Percentiles rank a stretch among this genome's conserved stretches.
Conservation (phyloP, 1,140 invertebrate genomes). For the Heliconius eleuchia region DNA sequence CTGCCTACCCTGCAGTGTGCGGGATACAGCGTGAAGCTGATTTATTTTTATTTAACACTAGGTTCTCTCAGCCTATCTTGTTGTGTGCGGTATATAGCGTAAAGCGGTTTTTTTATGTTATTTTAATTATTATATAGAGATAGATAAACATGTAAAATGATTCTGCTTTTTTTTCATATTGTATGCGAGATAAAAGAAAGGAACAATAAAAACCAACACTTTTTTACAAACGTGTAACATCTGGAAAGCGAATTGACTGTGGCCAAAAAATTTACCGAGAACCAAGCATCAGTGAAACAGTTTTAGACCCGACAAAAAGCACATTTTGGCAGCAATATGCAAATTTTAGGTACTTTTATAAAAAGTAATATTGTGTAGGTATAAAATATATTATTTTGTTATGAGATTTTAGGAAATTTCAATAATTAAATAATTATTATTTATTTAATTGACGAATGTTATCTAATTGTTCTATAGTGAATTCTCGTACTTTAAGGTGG, state of each 20-base stretch:
- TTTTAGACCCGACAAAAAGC: constrained; percentile 15
- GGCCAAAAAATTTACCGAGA: constrained; percentile 26
- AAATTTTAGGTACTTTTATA: not conserved
- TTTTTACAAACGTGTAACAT: constrained; percentile 26
- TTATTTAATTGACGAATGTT: too few relatives aligned
- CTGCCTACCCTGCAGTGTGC: too few relatives aligned
- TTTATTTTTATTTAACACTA: too few relatives aligned
- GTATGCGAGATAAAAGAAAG: constrained; percentile 1
- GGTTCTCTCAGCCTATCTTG: too few relatives aligned
- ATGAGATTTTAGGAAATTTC: not conserved
- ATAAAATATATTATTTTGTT: not conserved
- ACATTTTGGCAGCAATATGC: constrained; percentile 10
- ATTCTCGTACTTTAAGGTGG: too few relatives aligned
- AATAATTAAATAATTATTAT: too few relatives aligned
- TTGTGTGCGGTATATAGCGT: too few relatives aligned
- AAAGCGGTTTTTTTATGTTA: too few relatives aligned
- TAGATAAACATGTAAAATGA: not conserved
- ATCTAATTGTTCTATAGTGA: too few relatives aligned
- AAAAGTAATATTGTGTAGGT: not conserved
- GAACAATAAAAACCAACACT: constrained; percentile 12
- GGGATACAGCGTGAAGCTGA: too few relatives aligned
- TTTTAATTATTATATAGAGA: too few relatives aligned
- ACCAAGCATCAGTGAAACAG: constrained; percentile 18
- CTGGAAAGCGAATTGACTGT: constrained; percentile 22
- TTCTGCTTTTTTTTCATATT: not conserved